Evolutionary conservation across 2,888 invertebrate species (phyloP), one percentile per base, ranked within the genome.

Genomic region (Yponomeuta sedellus): DNA sequence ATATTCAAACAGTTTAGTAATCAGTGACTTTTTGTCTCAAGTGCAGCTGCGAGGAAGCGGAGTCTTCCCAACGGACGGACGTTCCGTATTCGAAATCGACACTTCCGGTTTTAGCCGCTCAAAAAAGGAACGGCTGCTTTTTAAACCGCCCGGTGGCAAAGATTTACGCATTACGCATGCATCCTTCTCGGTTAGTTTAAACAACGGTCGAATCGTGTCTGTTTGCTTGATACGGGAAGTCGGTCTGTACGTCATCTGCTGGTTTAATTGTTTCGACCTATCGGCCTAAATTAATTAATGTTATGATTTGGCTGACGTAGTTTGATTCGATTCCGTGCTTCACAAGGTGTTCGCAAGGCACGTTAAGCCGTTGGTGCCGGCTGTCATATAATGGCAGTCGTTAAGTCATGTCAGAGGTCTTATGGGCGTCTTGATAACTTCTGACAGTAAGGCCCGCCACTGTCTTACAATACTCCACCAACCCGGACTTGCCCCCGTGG

Each of bases 61-160:
- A 76, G 77, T 52, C 76, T 77, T 77, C 78, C 79, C 78, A 78
- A 78, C 76, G 75, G 75, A 76, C 78, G 76, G 75, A 73, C 76
- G 77, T 66, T 20, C 66, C 80, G 80, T 81, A 82, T 80, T 82
- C 80, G 81, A 82, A 80, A 81, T 77, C 79, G 79, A 80, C 79
- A 79, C 83, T 77, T 80, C 80, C 82, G 80, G 74, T 52, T 52
- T 16, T 16, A 16, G 71, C 71, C 71, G 70, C 77, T 78, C 76
- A 73, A 68, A 81, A 80, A 79, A 77, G 78, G 79, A 79, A 78
- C 79, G 67, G 66, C 77, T 75, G 73, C 73, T 77, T 77, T 76
- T 76, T 76, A 74, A n/a, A 34, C 28, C 44, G 44, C 44, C 44
- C 16, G 44, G 44, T 61, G 61, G 61, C 61, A n/a, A 34, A 61